Percentiles rank a stretch among this genome's conserved stretches.
Conservation (phyloP, 2,888 invertebrate genomes). For the Andrena haemorrhoa region DNA sequence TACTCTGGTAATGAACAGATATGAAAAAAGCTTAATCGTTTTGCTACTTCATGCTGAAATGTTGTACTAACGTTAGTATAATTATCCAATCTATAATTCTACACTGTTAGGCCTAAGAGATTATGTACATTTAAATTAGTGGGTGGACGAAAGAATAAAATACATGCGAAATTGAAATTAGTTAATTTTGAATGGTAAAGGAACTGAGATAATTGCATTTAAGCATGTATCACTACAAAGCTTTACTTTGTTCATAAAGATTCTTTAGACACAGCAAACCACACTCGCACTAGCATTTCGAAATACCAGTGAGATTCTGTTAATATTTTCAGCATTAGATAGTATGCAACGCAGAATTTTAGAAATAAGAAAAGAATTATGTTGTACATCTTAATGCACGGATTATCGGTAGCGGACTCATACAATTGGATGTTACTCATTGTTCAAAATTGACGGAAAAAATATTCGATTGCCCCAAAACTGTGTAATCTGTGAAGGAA, state of each 20-base stretch:
- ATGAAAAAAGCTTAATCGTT: conserved; percentile 42
- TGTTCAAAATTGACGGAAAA: conserved; percentile 10
- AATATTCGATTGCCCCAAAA: conserved; percentile 52
- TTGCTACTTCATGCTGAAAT: conserved; percentile 64
- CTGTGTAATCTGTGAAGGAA: conserved; percentile 66
- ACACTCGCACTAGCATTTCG: conserved; percentile 73
- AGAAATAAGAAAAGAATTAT: conserved; percentile 14
- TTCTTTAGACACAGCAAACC: conserved; percentile 78
- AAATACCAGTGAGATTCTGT: conserved; percentile 38
- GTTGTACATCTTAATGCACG: conserved; percentile 1
- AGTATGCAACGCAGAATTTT: conserved; percentile 27
- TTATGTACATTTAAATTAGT: conserved; percentile 37
- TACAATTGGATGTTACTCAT: conserved; percentile 7
- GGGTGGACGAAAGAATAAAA: conserved; percentile 30
- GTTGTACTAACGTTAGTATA: conserved; percentile 30
- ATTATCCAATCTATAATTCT: conserved; percentile 23
- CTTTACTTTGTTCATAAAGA: conserved; percentile 47
- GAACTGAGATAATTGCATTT: conserved; percentile 52
- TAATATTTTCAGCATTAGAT: conserved; percentile 25
- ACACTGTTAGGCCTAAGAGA: conserved; percentile 33
- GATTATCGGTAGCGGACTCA: conserved; percentile 2
- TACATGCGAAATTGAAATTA: conserved; percentile 64
- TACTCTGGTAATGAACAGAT: conserved; percentile 33
- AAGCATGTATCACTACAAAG: conserved; percentile 62
- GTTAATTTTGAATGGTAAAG: conserved; percentile 39